Conservation (phyloP, 2,113 vertebrate genomes). For the Nesogale talazaci region DNA sequence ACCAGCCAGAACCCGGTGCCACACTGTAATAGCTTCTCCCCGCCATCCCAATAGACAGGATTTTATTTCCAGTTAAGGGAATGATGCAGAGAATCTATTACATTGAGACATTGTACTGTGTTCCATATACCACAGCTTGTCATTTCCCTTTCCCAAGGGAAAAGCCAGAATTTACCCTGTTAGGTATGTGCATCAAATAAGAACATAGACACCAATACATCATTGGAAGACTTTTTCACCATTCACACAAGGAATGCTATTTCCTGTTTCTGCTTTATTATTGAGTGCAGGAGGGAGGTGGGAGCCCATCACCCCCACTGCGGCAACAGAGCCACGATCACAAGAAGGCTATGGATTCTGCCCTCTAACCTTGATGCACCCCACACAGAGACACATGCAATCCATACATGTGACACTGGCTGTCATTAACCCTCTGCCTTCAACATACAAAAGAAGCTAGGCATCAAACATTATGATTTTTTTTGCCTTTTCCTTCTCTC, state of each 20-base stretch:
- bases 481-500: background rate
- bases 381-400: background rate
- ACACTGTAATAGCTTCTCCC: fast-evolving
- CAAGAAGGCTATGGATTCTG: background rate
- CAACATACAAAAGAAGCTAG: background rate
- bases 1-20: background rate
- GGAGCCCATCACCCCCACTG: background rate
- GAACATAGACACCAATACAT: background rate
- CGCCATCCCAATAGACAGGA: background rate
- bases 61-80: background rate
- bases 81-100: background rate
- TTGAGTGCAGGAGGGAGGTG: background rate
- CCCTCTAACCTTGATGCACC: fast-evolving
- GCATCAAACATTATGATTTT: background rate
- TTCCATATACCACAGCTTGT: background rate
- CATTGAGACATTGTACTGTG: fast-evolving
- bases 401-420: background rate
- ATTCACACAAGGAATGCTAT: fast-evolving
- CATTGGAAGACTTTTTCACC: background rate
- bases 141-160: background rate
- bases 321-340: background rate
- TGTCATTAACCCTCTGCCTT: background rate
- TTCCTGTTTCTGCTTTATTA: background rate
- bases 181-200: background rate
- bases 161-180: background rate